Evolutionary conservation across 2,888 invertebrate species (phyloP), one percentile per base, ranked within the genome.

Genomic region (Elysia crispata): DNA sequence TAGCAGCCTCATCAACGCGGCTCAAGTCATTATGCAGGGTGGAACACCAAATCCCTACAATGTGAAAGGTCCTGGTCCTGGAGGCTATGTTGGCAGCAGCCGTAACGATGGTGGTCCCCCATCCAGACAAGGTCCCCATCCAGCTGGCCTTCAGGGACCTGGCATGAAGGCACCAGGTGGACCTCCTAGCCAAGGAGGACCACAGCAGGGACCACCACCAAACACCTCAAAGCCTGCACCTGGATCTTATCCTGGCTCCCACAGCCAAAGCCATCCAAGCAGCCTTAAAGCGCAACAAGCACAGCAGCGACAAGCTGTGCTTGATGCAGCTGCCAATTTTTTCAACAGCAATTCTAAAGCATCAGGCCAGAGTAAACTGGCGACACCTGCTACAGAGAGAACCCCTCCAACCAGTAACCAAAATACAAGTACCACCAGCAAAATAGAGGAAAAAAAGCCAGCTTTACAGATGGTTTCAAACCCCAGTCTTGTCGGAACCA

Each of bases 321-420:
- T 91, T 57, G 86, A 88, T 30, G 89, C 90, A 79, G 87, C 90
- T 5, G 88, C 89, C 82, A 90, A 85, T 83, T 91, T 91, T 84
- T 86, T 91, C 41, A 91, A 90, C 79, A 85, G 86, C 77, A 84
- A 86, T 0, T 23, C n/a, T n/a, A 1, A 31, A 70, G 25, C 41
- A 5, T n/a, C 25, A 70, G 57, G 25, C 54, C 69, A n/a, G 20
- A 60, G 60, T 60, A 23, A 23, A 20, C 3, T 25, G 20, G 23
- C 76, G 13, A 20, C 6, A 11, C 20, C 70, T 28, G 57, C 31
- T 1, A 31, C 41, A 6, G 66, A 33, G 33, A 50, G 66, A 60
- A n/a, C 62, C 31, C 30, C 41, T 28, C 28, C 76, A 28, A 78
- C 31, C 70, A 28, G 49, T 28, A 60, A 49, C 54, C 60, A 69